Evolutionary conservation across 2,888 invertebrate species (phyloP), one percentile per base, ranked within the genome.

Genomic region (Dryomyza anilis): DNA sequence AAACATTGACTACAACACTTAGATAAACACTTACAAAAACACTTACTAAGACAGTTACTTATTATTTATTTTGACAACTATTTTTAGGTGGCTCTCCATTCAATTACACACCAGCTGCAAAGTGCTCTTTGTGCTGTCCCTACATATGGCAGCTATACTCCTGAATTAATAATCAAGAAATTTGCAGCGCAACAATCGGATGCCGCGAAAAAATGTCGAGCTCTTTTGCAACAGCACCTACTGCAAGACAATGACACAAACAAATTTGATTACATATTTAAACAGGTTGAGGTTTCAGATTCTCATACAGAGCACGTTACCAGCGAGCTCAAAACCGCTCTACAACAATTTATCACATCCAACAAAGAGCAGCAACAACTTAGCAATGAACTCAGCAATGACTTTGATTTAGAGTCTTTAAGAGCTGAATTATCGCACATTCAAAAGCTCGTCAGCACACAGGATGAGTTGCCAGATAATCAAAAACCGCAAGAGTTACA

Each of bases 51-150:
- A n/a, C n/a, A n/a, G n/a, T n/a, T n/a, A n/a, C n/a, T n/a, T n/a
- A n/a, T n/a, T n/a, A n/a, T n/a, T n/a, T n/a, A n/a, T n/a, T n/a
- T n/a, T n/a, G n/a, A n/a, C n/a, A n/a, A n/a, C n/a, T n/a, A n/a
- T n/a, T 68, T 66, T n/a, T 21, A 72, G 78, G 72, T 80, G 5
- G 59, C 64, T 21, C 43, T 75, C 1, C 71, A 74, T 53, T 66
- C 45, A 2, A 55, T 75, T 21, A 52, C 67, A n/a, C 69, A 75
- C 46, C 67, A 74, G 46, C 39, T 81, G 61, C 77, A 79, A 12
- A 61, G 74, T 10, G 33, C 75, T 27, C 67, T 79, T 2, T 55
- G 70, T 36, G 69, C 81, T 8, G 74, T 79, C 6, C 81, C 82
- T 0, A 67, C 66, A 1, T 81, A 80, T 60, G 81, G 81, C 3